Evolutionary conservation across 2,888 invertebrate species (phyloP), one percentile per base, ranked within the genome.

Genomic region (Cheilosia vulpina): DNA sequence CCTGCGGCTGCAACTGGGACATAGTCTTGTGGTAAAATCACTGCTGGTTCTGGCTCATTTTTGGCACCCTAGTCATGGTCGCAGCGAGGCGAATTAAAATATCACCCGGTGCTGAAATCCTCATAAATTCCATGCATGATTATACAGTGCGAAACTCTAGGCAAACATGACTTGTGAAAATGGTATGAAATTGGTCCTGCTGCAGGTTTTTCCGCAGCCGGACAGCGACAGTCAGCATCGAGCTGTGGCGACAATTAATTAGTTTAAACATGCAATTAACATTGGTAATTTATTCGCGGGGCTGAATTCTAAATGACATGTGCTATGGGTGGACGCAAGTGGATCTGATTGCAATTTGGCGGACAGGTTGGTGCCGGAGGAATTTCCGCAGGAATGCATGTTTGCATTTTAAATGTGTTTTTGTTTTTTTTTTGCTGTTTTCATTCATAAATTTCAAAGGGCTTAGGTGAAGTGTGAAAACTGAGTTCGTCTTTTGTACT

Each of bases 91-190:
- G 45, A 79, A 75, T 79, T 75, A 73, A 84, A 73, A 73, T 78
- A 83, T 83, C 83, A 73, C 63, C 73, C 58, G 45, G 83, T 69
- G 73, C 58, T 84, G 83, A 84, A 75, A 75, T 47, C 31, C 83
- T 79, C 79, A 79, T 84, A 84, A 84, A 84, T 79, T 84, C 79
- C 83, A 84, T 79, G 79, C 79, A 75, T 79, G 83, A 84, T 84
- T 84, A 27, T 27, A 69, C 79, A 69, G 79, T 58, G 68, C 38
- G 45, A 73, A 38, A 62, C 60, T 24, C 58, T 84, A 55, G 79
- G 63, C 69, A 84, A 84, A 79, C 69, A 75, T 84, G 75, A 79
- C 69, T 79, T 84, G 75, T 84, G 52, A 63, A 84, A 79, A 79
- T 63, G 38, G 53, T 79, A 53, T 58, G 31, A 75, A 84, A 79